Percentiles rank a stretch among this genome's conserved stretches.
Conservation (phyloP, 2,797 vertebrate species). For the Eulemur albifrons region DNA sequence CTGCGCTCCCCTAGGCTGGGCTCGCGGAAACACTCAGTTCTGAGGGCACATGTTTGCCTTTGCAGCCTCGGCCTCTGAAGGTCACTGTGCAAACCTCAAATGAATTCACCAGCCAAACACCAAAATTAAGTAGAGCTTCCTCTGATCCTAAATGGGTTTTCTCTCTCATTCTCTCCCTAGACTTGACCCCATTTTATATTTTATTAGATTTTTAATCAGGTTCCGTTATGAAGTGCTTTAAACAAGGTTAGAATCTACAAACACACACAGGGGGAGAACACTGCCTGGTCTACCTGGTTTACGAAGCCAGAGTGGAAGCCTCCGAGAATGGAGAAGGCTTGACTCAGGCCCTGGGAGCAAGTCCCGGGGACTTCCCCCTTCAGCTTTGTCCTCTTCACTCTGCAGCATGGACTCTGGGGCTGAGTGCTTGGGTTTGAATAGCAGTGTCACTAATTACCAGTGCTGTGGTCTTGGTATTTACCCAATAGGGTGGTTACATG, state of each 20-base stretch:
- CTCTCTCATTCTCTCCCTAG: slow-evolving; percentile 37
- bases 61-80: not conserved
- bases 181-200: slow-evolving; percentile 53
- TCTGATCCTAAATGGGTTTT: not conserved
- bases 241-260: slow-evolving; percentile 25
- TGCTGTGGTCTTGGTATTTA: not conserved
- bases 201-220: slow-evolving; percentile 60
- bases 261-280: not conserved
- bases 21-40: not conserved
- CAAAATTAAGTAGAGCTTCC: not conserved
- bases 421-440: not conserved
- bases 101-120: not conserved
- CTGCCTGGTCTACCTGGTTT: not conserved
- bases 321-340: not conserved
- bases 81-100: not conserved
- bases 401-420: not conserved
- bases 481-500: too few relatives aligned
- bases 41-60: not conserved
- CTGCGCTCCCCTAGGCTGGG: not conserved
- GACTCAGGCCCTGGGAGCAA: not conserved
- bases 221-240: not conserved
- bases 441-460: too few relatives aligned
- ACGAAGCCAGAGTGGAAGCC: not conserved
- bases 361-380: fast-evolving
- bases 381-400: not conserved